Conservation (phyloP, 2,113 vertebrate genomes). For the Percina caprodes region DNA sequence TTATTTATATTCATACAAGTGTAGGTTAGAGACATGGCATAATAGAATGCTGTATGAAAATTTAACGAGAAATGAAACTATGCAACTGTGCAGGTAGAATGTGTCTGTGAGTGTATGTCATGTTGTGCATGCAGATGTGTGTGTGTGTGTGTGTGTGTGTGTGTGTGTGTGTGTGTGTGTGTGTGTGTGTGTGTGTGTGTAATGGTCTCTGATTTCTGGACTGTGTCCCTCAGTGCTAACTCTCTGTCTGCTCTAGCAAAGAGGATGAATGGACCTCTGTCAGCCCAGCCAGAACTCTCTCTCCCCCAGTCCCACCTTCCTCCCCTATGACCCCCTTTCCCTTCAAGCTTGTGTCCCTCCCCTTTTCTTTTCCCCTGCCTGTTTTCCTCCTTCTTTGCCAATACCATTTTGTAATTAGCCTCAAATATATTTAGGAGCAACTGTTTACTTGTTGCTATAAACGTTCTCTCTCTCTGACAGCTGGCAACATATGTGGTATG, state of each 20-base stretch:
- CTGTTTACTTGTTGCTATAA: conserved; percentile 66
- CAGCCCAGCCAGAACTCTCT: conserved; percentile 66
- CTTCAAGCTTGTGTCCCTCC: neutral
- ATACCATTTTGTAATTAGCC: conserved; percentile 54
- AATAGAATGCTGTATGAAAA: neutral
- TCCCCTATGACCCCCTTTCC: neutral
- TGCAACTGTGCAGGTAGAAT: conserved; percentile 3
- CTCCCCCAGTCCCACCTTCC: conserved; percentile 17
- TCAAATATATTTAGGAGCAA: conserved; percentile 45
- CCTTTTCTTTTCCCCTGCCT: neutral
- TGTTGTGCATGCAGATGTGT: conserved; percentile 8
- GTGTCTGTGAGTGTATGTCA: neutral
- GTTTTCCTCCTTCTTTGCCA: neutral
- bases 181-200: conserved; percentile 66
- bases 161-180: neutral
- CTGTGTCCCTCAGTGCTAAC: conserved; percentile 74
- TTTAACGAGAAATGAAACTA: conserved; percentile 12
- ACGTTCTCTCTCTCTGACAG: conserved; percentile 48
- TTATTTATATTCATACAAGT: conserved; percentile 17
- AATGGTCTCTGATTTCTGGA: conserved; percentile 80
- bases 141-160: neutral
- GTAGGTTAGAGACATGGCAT: neutral
- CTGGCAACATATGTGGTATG: conserved; percentile 42
- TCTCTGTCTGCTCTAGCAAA: conserved; percentile 80
- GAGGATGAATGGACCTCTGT: conserved; percentile 84